These are phyloP conservation scores for Cottoperca gobio DNA, from an alignment of 2,797 vertebrate species.

Conservation along the genomic window DNA sequence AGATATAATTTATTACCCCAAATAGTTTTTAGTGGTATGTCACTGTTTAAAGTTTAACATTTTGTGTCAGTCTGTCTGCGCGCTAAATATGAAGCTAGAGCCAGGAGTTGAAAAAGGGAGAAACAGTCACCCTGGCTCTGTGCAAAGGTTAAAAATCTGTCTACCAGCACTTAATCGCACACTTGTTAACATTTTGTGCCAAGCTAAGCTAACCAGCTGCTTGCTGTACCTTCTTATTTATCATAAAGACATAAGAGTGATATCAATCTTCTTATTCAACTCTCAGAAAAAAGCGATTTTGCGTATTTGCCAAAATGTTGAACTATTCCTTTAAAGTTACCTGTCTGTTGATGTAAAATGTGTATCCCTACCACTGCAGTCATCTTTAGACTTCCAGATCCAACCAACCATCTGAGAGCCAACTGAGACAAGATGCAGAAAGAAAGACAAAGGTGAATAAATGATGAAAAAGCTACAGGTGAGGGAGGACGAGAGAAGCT, in stretches of 20 bases:
- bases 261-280: background rate
- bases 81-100: no score
- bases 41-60: no score
- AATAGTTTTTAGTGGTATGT: no score
- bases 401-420: background rate
- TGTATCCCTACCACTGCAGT: background rate
- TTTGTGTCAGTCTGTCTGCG: no score
- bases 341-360: background rate
- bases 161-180: background rate
- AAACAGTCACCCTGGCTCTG: no score
- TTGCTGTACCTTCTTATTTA: background rate
- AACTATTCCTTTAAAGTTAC: background rate
- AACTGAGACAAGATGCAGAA: background rate
- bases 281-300: background rate
- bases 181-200: background rate
- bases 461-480: constrained; percentile 62
- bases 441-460: constrained; percentile 1
- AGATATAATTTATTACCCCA: no score
- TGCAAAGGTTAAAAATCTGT: no score
- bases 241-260: background rate
- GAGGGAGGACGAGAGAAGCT: constrained; percentile 23
- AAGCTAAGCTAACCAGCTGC: background rate
- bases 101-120: no score
- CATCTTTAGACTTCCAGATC: background rate
- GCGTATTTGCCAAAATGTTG: background rate